These are phyloP conservation scores for Cricetomys ansorgei DNA, from an alignment of 2,113 vertebrate genomes.

Conservation along the genomic window DNA sequence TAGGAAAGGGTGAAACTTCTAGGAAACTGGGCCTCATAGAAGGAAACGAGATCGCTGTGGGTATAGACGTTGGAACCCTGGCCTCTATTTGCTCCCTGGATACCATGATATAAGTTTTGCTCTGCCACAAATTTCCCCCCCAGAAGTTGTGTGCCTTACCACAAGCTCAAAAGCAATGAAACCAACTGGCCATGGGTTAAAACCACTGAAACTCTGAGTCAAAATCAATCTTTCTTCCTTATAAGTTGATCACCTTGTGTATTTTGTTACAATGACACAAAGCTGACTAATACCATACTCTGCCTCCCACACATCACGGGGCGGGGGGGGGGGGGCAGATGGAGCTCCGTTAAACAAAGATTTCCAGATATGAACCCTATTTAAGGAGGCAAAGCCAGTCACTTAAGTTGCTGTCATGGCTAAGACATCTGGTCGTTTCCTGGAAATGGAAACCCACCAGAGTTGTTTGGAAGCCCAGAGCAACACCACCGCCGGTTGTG, in stretches of 20 bases:
- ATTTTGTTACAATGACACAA: neutral
- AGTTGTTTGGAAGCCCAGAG: neutral
- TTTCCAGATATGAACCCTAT: slow-evolving; percentile 50
- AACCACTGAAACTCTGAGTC: neutral
- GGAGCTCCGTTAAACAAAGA: slow-evolving; percentile 42
- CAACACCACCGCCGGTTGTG: slow-evolving; percentile 53
- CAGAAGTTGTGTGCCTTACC: neutral
- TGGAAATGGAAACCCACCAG: slow-evolving; percentile 67
- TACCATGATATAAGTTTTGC: neutral
- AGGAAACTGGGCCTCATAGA: too few relatives aligned
- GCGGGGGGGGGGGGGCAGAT: neutral
- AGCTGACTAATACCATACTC: neutral
- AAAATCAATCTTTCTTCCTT: neutral
- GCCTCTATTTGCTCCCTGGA: neutral
- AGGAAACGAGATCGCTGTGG: neutral
- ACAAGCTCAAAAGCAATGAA: slow-evolving; percentile 8
- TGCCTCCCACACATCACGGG: neutral
- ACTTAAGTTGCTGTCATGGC: slow-evolving; percentile 51
- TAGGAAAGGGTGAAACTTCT: neutral
- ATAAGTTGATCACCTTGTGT: neutral
- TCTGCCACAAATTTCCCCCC: neutral
- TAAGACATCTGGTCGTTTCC: slow-evolving; percentile 68
- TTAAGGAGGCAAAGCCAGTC: slow-evolving; percentile 44
- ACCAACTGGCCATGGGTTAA: neutral
- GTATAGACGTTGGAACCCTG: neutral